Evolutionary conservation across 2,113 vertebrate species (phyloP).

Genomic region (Seriola rivoliana): DNA sequence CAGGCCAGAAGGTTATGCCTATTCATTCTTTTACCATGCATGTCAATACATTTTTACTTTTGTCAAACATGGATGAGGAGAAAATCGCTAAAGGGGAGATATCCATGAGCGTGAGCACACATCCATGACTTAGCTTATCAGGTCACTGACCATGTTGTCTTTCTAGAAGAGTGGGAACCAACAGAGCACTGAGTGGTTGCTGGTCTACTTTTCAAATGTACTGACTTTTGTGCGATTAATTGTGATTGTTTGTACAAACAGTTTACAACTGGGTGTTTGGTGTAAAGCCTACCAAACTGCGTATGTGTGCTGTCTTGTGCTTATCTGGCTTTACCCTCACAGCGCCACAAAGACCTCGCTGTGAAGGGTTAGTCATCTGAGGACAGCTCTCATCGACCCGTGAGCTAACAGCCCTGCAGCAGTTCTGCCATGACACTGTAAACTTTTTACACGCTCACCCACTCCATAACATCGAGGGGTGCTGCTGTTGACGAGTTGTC

Average conservation of each 20-base stretch:
- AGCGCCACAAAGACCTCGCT: slow-evolving; percentile 34
- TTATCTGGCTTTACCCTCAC: slow-evolving; percentile 18
- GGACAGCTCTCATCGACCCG: slow-evolving; percentile 53
- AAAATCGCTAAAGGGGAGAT: not conserved
- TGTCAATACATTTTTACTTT: not conserved
- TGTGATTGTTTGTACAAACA: slow-evolving; percentile 16
- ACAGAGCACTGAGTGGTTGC: not conserved
- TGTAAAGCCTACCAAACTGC: not conserved
- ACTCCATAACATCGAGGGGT: slow-evolving; percentile 52
- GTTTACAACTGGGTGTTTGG: not conserved
- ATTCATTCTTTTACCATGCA: slow-evolving; percentile 7
- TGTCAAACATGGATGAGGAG: not conserved
- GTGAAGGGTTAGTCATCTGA: slow-evolving; percentile 52
- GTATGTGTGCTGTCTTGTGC: slow-evolving; percentile 24
- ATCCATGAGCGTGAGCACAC: not conserved
- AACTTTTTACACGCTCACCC: slow-evolving; percentile 47
- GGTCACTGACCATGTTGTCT: not conserved
- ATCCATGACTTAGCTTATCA: not conserved
- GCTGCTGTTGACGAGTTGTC: slow-evolving; percentile 10
- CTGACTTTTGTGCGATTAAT: slow-evolving; percentile 55
- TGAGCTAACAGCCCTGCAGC: slow-evolving; percentile 49
- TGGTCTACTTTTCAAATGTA: slow-evolving; percentile 13
- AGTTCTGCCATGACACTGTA: slow-evolving; percentile 44
- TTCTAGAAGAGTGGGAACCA: not conserved
- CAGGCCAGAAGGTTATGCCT: not conserved